Percentiles rank a stretch among this genome's conserved stretches.
Evolutionary conservation across 2,888 invertebrate genomes (phyloP).

Genomic region (Tenthredo livida): DNA sequence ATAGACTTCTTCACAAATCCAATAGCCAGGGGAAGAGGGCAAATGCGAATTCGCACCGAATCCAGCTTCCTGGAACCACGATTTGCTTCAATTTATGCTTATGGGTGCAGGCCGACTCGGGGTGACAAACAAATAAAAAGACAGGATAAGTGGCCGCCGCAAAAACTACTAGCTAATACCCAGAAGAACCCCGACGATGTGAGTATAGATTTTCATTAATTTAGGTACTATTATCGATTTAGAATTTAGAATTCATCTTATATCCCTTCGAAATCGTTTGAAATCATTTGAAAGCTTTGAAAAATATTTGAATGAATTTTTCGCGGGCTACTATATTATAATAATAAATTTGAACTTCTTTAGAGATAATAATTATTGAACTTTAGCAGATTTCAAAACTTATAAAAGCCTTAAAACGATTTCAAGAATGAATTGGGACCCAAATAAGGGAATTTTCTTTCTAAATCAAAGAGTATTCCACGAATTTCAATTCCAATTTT

Average conservation of each 20-base stretch:
- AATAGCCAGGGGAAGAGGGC: slow-evolving; percentile 84
- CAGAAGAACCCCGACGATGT: neutral
- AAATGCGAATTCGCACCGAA: slow-evolving; percentile 88
- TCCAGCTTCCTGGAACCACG: slow-evolving; percentile 92
- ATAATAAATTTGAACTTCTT: too few species aligned
- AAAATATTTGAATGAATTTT: too few species aligned
- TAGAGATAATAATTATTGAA: too few species aligned
- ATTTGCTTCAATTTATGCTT: slow-evolving; percentile 92
- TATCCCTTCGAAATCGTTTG: neutral
- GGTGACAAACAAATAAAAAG: slow-evolving; percentile 72
- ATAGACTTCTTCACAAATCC: slow-evolving; percentile 88
- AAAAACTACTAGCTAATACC: slow-evolving; percentile 38
- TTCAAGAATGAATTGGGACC: too few species aligned
- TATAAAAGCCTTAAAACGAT: too few species aligned
- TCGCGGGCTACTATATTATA: too few species aligned
- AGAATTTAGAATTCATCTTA: neutral
- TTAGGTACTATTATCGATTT: neutral
- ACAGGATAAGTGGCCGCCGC: slow-evolving; percentile 70
- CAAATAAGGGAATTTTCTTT: neutral
- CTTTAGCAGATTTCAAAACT: too few species aligned
- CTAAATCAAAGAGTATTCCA: neutral
- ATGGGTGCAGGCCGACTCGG: slow-evolving; percentile 84
- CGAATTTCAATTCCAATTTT: neutral
- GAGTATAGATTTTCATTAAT: neutral
- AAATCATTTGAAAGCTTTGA: neutral